Conservation (phyloP, 64 coral and sea anemone species). For the Stylophora pistillata region DNA sequence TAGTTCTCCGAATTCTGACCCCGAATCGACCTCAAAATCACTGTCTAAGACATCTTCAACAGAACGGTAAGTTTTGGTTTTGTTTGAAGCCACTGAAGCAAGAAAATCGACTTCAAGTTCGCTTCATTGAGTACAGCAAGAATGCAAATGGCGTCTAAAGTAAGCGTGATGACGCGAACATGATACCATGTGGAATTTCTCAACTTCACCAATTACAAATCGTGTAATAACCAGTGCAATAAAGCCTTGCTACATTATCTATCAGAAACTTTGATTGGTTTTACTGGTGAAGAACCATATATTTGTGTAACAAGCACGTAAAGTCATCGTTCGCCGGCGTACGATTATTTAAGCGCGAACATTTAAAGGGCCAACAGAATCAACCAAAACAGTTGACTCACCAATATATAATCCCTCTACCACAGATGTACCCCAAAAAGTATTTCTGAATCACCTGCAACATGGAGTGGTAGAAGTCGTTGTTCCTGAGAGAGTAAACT, state of each 20-base stretch:
- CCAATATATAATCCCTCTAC: no score
- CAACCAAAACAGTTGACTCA: no score
- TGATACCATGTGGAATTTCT: neutral
- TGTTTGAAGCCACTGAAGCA: neutral
- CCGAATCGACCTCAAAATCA: no score
- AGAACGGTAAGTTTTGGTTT: slow-evolving; percentile 1
- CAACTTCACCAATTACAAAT: neutral
- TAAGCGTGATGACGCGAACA: neutral
- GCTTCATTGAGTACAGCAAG: neutral
- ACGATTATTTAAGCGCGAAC: no score
- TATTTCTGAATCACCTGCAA: no score
- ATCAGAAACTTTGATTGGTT: no score
- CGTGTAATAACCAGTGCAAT: neutral
- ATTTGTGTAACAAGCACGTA: no score
- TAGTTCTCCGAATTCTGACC: no score
- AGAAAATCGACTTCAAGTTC: neutral
- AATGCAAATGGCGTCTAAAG: neutral
- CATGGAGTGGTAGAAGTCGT: slow-evolving; percentile 37
- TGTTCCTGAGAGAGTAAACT: slow-evolving; percentile 46
- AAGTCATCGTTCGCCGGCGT: no score
- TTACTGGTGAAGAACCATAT: no score
- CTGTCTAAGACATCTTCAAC: slow-evolving; percentile 1
- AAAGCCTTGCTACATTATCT: neutral
- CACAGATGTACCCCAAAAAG: no score
- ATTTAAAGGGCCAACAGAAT: no score